These are phyloP conservation scores for Gambelia wislizenii DNA, from an alignment of 2,797 vertebrate genomes.

Conservation along the genomic window DNA sequence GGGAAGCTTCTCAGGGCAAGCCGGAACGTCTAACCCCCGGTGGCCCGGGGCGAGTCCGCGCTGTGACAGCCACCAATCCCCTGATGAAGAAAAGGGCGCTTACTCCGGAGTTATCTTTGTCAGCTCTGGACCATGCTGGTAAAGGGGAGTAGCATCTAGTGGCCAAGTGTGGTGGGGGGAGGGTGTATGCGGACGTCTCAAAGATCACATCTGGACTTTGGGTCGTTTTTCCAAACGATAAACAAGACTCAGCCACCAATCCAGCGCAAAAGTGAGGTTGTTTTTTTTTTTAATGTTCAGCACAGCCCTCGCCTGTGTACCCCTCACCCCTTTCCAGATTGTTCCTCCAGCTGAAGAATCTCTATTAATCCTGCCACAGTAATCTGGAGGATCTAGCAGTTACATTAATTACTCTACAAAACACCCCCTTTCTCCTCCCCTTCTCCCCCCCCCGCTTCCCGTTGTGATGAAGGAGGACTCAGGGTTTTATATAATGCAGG, in stretches of 20 bases:
- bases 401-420: slow-evolving; percentile 7
- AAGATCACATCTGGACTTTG: neutral
- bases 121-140: neutral
- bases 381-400: neutral
- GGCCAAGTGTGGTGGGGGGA: neutral
- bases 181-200: neutral
- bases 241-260: neutral
- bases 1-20: too few species aligned
- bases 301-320: neutral
- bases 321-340: neutral
- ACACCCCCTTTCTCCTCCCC: neutral
- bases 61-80: neutral
- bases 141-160: neutral
- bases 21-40: too few species aligned
- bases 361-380: neutral
- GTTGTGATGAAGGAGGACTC: slow-evolving; percentile 4
- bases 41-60: too few species aligned
- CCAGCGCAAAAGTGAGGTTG: neutral
- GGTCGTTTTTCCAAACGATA: too few species aligned
- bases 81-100: neutral
- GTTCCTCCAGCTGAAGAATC: neutral
- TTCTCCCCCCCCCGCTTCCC: neutral
- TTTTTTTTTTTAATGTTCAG: too few species aligned
- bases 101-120: neutral
- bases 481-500: slow-evolving; percentile 39